phyloP scores from a whole-genome alignment of 2,888 invertebrate genomes.

The Pseudoips prasinana region DNA sequence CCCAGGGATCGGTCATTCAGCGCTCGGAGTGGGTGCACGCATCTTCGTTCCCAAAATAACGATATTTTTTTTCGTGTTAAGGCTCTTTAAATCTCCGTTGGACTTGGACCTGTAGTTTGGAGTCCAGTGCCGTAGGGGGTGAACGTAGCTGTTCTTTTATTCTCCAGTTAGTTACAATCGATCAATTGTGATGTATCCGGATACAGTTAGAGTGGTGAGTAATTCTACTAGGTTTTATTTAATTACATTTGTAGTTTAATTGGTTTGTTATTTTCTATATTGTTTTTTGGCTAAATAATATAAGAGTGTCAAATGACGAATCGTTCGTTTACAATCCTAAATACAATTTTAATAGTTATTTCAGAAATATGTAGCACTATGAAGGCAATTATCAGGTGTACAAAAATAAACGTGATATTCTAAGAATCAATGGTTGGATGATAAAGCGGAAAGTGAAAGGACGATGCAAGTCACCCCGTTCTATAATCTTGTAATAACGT shows the following conservation, averaged over 20 bases:
- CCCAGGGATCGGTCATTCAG: constrained; percentile 75
- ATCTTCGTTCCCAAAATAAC: constrained; percentile 59
- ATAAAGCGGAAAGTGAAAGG: constrained; percentile 13
- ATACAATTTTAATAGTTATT: no score
- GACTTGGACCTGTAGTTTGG: constrained; percentile 43
- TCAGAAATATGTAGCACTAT: no score
- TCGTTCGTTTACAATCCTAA: no score
- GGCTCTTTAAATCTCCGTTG: constrained; percentile 39
- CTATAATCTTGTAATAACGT: constrained; percentile 6
- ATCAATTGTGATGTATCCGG: constrained; percentile 55
- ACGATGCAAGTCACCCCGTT: constrained; percentile 37
- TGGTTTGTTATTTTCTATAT: no score
- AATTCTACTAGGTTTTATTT: no score
- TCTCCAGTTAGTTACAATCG: constrained; percentile 31
- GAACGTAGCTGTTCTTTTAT: constrained; percentile 44
- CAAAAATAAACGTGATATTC: no score
- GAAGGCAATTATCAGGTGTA: no score
- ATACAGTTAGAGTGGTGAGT: constrained; percentile 54
- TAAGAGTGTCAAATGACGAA: no score
- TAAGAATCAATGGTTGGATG: constrained; percentile 29
- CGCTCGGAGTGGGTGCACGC: constrained; percentile 67
- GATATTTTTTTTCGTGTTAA: constrained; percentile 53
- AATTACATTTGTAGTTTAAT: no score
- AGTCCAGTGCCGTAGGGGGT: constrained; percentile 41
- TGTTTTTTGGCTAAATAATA: no score